Evolutionary conservation across 2,797 vertebrate species (phyloP), one percentile per base, ranked within the genome.

Genomic region (Rhabdomys pumilio): DNA sequence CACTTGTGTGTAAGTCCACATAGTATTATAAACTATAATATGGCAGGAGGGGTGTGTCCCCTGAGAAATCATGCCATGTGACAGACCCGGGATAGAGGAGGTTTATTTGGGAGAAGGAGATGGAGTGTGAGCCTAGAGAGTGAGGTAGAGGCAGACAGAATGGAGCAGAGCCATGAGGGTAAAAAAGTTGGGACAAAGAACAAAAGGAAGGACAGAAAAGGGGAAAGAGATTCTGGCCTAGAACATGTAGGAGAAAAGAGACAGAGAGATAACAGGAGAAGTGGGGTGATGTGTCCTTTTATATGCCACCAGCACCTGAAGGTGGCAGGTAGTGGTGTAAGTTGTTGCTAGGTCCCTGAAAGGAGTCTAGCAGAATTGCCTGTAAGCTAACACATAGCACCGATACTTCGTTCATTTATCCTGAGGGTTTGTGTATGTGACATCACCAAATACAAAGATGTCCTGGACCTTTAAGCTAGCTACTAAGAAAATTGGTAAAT

Each of bases 391-490:
- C 67, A 38, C 7, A 72, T 8, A 57, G 14, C 5, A 15, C 50
- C 26, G 38, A 41, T 44, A 47, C 6, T 59, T 91, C 11, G n/a
- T 57, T 41, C 3, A 10, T 3, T 4, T 11, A 22, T 12, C 26
- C 2, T 50, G 10, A 0, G 13, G 24, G 3, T 63, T 13, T 93
- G 12, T 17, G 29, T 72, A 1, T 59, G 2, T 76, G n/a, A 63
- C 20, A 91, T 77, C 95, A 83, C 31, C 10, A 55, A n/a, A 67
- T 82, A 10, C 59, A 72, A 95, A 84, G 31, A 22, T 73, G 81
- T 47, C 91, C 34, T 85, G 0, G 6, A 72, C 90, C 55, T 90
- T 63, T 85, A 83, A 89, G 55, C 19, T 50, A 15, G 12, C 0
- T n/a, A 17, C 20, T 79, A 19, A 15, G 6, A 57, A 93, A 90